Evolutionary conservation across 1,140 invertebrate genomes (phyloP).

Genomic region (Monochamus saltuarius): DNA sequence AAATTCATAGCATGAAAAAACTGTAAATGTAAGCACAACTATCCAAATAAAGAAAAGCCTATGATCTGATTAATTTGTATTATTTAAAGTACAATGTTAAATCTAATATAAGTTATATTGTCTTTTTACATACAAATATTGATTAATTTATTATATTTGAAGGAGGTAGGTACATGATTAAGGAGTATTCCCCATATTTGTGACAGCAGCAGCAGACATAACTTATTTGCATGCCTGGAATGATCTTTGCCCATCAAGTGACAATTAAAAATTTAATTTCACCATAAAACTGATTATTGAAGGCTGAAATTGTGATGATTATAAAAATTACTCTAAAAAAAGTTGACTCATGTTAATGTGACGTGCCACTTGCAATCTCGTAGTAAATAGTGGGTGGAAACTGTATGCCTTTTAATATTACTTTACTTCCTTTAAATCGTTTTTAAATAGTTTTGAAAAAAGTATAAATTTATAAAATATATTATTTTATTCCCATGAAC

Average conservation of each 20-base stretch:
- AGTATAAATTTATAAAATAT: constrained; percentile 12
- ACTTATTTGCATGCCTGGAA: too few relatives aligned
- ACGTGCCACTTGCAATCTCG: constrained; percentile 25
- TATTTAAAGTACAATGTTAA: too few relatives aligned
- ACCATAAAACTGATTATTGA: constrained; percentile 5
- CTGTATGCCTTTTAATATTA: constrained; percentile 13
- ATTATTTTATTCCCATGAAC: constrained; percentile 24
- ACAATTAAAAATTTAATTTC: not conserved
- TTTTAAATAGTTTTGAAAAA: constrained; percentile 2
- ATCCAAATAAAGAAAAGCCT: too few relatives aligned
- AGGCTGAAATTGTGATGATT: constrained; percentile 3
- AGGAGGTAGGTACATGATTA: not conserved
- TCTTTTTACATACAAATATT: too few relatives aligned
- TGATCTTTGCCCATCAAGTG: not conserved
- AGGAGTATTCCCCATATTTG: not conserved
- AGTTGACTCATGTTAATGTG: constrained; percentile 29
- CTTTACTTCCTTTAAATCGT: not conserved
- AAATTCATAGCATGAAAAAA: too few relatives aligned
- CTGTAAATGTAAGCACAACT: too few relatives aligned
- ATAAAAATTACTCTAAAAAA: constrained; percentile 7
- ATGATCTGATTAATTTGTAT: too few relatives aligned
- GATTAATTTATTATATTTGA: too few relatives aligned
- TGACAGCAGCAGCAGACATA: too few relatives aligned
- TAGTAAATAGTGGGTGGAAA: constrained; percentile 33
- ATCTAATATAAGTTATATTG: too few relatives aligned